Conservation (phyloP, 2,797 vertebrate species). For the Clamator glandarius region DNA sequence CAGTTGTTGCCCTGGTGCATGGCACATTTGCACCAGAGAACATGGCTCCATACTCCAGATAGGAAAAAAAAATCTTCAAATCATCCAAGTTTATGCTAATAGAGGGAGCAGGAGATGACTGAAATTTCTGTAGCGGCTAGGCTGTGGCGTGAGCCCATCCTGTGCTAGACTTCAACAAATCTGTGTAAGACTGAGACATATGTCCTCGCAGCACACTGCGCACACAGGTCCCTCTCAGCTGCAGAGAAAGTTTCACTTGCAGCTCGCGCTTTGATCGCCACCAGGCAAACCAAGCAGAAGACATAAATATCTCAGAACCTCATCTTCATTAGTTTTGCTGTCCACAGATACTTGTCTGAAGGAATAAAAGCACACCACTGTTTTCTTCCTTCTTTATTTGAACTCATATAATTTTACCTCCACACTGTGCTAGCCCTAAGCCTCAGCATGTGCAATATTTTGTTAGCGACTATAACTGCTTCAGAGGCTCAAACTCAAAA, state of each 20-base stretch:
- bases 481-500: neutral
- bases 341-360: neutral
- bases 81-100: neutral
- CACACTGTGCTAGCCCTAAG: neutral
- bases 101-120: neutral
- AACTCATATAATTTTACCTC: neutral
- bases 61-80: neutral
- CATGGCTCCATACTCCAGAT: neutral
- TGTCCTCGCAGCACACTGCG: accelerated
- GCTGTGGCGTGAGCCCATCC: neutral
- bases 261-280: neutral
- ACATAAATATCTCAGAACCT: neutral
- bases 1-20: neutral
- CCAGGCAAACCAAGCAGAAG: neutral
- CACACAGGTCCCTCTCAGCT: neutral
- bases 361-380: neutral
- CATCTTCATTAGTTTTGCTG: neutral
- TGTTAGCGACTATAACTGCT: neutral
- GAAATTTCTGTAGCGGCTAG: neutral
- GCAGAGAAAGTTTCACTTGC: neutral
- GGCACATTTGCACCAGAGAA: neutral
- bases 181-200: neutral
- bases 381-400: neutral
- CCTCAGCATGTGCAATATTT: neutral
- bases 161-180: neutral